phyloP scores from a whole-genome alignment of 2,888 invertebrate genomes.

The Archaeoteleia sp. region DNA sequence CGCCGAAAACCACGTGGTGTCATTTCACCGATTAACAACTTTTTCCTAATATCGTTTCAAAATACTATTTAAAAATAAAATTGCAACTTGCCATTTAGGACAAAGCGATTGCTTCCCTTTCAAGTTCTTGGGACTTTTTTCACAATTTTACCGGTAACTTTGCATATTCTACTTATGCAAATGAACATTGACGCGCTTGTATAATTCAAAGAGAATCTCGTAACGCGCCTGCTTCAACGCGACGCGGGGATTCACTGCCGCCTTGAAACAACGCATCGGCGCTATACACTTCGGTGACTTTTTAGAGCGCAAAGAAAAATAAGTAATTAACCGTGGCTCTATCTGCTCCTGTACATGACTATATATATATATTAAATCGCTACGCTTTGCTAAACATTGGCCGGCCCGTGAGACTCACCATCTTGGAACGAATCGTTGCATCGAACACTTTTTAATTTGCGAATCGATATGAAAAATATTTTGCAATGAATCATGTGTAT shows the following conservation, averaged over 20 bases:
- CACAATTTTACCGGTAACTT: too few relatives aligned
- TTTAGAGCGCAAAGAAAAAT: slow-evolving; percentile 47
- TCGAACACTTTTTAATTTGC: slow-evolving; percentile 23
- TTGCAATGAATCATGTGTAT: background rate
- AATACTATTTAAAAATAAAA: too few relatives aligned
- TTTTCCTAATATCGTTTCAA: too few relatives aligned
- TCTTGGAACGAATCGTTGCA: slow-evolving; percentile 9
- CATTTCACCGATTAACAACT: background rate
- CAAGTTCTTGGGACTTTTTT: too few relatives aligned
- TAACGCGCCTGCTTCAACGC: slow-evolving; percentile 18
- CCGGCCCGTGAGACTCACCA: slow-evolving; percentile 13
- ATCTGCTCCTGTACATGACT: slow-evolving; percentile 7
- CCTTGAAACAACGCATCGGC: slow-evolving; percentile 17
- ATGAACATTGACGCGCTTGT: too few relatives aligned
- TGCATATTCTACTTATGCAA: too few relatives aligned
- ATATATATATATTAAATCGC: slow-evolving; percentile 14
- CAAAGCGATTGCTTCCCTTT: too few relatives aligned
- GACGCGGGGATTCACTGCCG: slow-evolving; percentile 28
- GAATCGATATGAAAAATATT: slow-evolving; percentile 20
- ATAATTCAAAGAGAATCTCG: too few relatives aligned
- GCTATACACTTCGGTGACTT: slow-evolving; percentile 39
- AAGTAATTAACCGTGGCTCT: slow-evolving; percentile 37
- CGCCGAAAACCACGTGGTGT: background rate
- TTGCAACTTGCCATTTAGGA: too few relatives aligned
- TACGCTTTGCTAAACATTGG: slow-evolving; percentile 28